These are phyloP conservation scores for Mus spretus DNA, from an alignment of 2,797 vertebrate species.

Conservation along the genomic window DNA sequence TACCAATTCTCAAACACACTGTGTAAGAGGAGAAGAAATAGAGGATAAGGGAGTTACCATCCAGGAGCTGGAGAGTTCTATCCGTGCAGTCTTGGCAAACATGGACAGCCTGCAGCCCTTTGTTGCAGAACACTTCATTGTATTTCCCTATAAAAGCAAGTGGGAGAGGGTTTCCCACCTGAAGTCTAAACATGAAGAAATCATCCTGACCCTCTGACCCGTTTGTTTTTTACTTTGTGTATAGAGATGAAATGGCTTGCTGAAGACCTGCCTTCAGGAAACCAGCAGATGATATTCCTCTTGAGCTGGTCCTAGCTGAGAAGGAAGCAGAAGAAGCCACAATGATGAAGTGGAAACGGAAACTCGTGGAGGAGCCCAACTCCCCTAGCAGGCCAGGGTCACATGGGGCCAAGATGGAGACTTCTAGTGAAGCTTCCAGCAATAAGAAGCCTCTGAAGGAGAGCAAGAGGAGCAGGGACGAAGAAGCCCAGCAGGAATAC, in stretches of 20 bases:
- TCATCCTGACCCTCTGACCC: constrained; percentile 89
- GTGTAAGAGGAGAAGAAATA: no score
- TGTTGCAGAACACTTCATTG: constrained; percentile 91
- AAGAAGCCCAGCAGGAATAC: constrained; percentile 47
- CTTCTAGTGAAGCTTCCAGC: no score
- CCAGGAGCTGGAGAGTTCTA: constrained; percentile 89
- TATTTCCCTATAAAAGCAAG: constrained; percentile 93
- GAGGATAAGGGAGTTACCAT: no score
- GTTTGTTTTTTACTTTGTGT: constrained; percentile 90
- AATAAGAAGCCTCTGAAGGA: no score
- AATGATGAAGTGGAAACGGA: constrained; percentile 68
- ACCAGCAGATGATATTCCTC: not conserved
- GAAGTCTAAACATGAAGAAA: constrained; percentile 85
- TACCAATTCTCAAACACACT: no score
- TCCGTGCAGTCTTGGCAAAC: constrained; percentile 93
- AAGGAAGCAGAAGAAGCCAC: constrained; percentile 5
- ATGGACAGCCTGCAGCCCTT: constrained; percentile 93
- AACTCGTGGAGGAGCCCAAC: not conserved
- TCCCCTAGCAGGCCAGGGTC: not conserved
- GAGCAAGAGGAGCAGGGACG: constrained; percentile 2
- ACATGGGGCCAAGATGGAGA: constrained; percentile 10
- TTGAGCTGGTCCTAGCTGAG: constrained; percentile 54
- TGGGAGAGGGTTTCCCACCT: constrained; percentile 89
- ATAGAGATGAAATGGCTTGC: constrained; percentile 89
- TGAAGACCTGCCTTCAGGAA: constrained; percentile 69